phyloP scores from a whole-genome alignment of 1,140 invertebrate genomes.

The Zaprionus inermis region DNA sequence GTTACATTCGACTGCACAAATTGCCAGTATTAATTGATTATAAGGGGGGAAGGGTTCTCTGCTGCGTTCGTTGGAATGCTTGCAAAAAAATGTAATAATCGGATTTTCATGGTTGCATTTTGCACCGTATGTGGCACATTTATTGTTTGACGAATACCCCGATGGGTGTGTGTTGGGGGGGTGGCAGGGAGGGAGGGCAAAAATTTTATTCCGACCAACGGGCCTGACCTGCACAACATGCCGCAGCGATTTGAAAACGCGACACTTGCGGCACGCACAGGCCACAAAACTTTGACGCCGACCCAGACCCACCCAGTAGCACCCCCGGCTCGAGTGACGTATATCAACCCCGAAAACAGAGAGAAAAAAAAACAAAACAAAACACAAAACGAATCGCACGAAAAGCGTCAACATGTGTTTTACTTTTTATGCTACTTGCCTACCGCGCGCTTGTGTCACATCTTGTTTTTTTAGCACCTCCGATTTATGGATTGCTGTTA shows the following conservation, averaged over 20 bases:
- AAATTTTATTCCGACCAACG: slow-evolving; percentile 33
- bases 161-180: not conserved
- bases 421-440: slow-evolving; percentile 44
- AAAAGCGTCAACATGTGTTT: slow-evolving; percentile 60
- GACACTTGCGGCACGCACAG: slow-evolving; percentile 47
- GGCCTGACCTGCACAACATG: slow-evolving; percentile 65
- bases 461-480: slow-evolving; percentile 67
- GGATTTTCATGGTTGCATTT: slow-evolving; percentile 75
- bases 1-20: slow-evolving; percentile 79
- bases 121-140: slow-evolving; percentile 63
- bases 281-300: slow-evolving; percentile 48
- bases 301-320: not conserved
- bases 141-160: slow-evolving; percentile 52
- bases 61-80: not conserved
- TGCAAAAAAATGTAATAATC: slow-evolving; percentile 63
- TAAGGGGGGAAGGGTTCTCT: slow-evolving; percentile 26
- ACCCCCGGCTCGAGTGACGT: slow-evolving; percentile 3
- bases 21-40: slow-evolving; percentile 81
- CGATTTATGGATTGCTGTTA: slow-evolving; percentile 70
- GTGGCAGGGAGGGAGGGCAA: slow-evolving; percentile 7
- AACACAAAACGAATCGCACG: slow-evolving; percentile 18
- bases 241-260: slow-evolving; percentile 48
- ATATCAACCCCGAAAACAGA: slow-evolving; percentile 64
- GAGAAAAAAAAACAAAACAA: slow-evolving; percentile 31
- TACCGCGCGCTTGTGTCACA: slow-evolving; percentile 10